A percentile compares a stretch with the other conserved stretches of the same genome.
These are phyloP conservation scores for Crocodylus rhombifer DNA, from an alignment of 2,797 vertebrate genomes.

Conservation along the genomic window DNA sequence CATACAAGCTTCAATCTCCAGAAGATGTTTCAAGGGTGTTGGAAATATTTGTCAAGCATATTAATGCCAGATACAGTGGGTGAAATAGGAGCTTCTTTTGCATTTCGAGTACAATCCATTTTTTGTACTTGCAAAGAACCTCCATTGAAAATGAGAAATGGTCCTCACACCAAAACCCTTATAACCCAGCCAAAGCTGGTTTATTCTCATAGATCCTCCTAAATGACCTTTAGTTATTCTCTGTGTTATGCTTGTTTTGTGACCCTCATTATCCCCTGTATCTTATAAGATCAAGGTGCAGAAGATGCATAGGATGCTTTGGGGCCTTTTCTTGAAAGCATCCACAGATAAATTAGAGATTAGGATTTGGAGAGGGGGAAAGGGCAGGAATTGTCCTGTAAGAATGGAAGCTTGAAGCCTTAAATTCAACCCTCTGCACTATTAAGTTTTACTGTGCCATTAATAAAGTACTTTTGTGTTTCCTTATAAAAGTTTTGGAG, in stretches of 20 bases:
- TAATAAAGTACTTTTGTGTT: conserved; percentile 13
- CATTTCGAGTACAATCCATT: background rate
- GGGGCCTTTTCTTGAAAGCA: background rate
- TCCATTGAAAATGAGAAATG: background rate
- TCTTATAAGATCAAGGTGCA: background rate
- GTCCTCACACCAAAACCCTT: background rate
- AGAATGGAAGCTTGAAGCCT: background rate
- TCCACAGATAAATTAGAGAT: background rate
- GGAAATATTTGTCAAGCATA: background rate
- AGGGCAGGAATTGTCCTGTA: background rate
- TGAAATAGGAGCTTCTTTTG: background rate
- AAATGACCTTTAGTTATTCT: background rate
- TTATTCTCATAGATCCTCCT: background rate
- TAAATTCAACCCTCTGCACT: background rate
- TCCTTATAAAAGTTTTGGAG: conserved; percentile 37
- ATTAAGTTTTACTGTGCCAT: background rate
- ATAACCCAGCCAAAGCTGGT: background rate
- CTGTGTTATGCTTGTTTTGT: background rate
- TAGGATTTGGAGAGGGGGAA: background rate
- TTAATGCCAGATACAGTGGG: background rate
- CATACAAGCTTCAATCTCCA: background rate
- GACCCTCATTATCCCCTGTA: background rate
- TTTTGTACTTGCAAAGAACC: background rate
- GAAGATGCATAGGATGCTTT: background rate
- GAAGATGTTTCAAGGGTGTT: background rate